Base-by-base conservation (phyloP, 2,113 vertebrate species). In the Origma solitaria region DNA sequence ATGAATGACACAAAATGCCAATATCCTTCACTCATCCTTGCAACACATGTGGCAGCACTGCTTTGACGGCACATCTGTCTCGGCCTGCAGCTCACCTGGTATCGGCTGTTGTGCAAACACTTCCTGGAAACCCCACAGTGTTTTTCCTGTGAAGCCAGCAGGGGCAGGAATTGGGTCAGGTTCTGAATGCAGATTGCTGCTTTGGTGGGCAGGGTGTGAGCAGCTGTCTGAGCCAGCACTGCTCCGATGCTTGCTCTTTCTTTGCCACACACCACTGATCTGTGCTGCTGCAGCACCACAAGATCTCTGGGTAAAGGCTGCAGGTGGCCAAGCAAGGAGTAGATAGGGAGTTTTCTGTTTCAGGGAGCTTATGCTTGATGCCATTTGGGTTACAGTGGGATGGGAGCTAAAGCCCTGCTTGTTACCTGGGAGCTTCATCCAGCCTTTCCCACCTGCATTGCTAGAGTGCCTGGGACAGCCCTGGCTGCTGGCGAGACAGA, bases 401-500 rank as follows among this genome's bases (percentile, higher is more conserved):
- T 0, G 2, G 35, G 60, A 93, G 33, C 19, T 83, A 77, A 86
- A 80, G 21, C 38, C 30, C 20, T 3, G 1, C 50, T 72, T 0
- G 0, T 38, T 62, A 10, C 64, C 15, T 56, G 21, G 42, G n/a
- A 71, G 15, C 31, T 53, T 68, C 62, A 37, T 33, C 58, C 76
- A 84, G 64, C 20, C 7, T 4, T 27, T 65, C 54, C 71, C 13
- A 14, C 37, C 42, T 15, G 21, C 51, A 12, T 30, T 66, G 54
- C 56, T n/a, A 47, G n/a, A 0, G 0, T 47, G 71, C 54, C 51
- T 58, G 78, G 90, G n/a, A 47, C 78, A 82, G 78, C 61, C 75
- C 56, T 6, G 33, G 30, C 57, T 65, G 68, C 35, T 47, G 0
- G 0, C 0, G 3, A 35, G 51, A 66, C 65, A 62, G 50, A 56